Base-by-base conservation (phyloP, 2,113 vertebrate species). In the Hepsetus odoe region DNA sequence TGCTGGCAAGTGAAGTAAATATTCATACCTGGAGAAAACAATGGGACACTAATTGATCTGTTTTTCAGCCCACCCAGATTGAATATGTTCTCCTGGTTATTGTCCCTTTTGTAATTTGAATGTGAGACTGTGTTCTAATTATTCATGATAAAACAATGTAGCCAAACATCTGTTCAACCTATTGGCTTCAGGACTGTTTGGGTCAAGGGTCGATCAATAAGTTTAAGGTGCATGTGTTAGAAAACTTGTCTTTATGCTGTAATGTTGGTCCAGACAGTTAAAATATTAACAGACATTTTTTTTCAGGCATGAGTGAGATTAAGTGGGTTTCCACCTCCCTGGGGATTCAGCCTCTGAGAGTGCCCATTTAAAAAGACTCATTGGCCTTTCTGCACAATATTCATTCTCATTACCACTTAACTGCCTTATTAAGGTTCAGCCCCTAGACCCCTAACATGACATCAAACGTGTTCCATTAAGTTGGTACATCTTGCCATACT, bases 331-430 rank as follows among this genome's bases (percentile, higher is more conserved):
- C 81, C 55, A 20, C 80, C 85, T 74, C 62, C 76, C 70, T 85
- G 78, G 83, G 83, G 79, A 51, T 69, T 24, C 68, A 74, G 74
- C 59, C 72, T 74, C 82, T 82, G 76, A 83, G 56, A 56, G 77
- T 74, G 20, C 53, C 38, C 76, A 72, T 79, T 82, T 87, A 85
- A 84, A 79, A 87, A 75, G 76, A 80, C 72, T 78, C 87, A 87
- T 78, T 78, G 80, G 82, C 67, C 85, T 85, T 82, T 83, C 81
- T 83, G 76, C 84, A 81, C 82, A 80, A 85, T 84, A 86, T 87
- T 87, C 85, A 84, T 86, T 87, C 82, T 91, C 85, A 90, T 92
- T 92, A 91, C 80, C 84, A 82, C 86, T 86, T 90, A 87, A 90
- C 85, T 18, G 80, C 84, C 87, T 87, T 89, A 90, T 91, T 90